Evolutionary conservation across 1,140 invertebrate genomes (phyloP), one percentile per base, ranked within the genome.

Genomic region (Atopsyche davidsoni): DNA sequence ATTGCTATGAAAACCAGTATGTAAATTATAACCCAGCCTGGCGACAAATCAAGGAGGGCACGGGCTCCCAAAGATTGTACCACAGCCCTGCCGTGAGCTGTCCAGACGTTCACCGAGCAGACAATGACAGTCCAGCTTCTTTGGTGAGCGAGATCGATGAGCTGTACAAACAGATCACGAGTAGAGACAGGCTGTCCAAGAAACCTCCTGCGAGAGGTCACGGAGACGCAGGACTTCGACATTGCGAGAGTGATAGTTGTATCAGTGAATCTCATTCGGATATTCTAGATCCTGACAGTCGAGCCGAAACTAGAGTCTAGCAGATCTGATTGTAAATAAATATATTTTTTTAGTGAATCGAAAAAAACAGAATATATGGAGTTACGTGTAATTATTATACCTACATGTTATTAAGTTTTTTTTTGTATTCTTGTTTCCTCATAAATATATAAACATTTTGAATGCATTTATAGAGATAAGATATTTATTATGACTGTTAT

Each of bases 111-210:
- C 71, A 72, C 35, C 57, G 68, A 2, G 64, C 66, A 9, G 51
- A 51, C 24, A 59, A 59, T 22, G 49, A 53, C 35, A 70, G 69
- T 60, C 68, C 69, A 0, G 64, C 67, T 14, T 72, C 72, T 3
- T 75, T 75, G 22, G 64, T 69, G 4, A 77, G 73, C 57, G 76
- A 78, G 39, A 61, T 79, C 18, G 77, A 79, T 51, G 75, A 78
- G 57, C 61, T 79, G 16, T 78, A 79, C 53, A 77, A 77, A 23
- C 75, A 76, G 57, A 78, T 79, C 41, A 73, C 69, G 18, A 69
- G 68, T 59, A 64, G 65, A 31, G 71, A 72, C 32, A n/a, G 41
- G 21, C 46, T 66, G 62, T 49, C 62, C 62, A 3, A 61, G 61
- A 54, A 59, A 60, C 41, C 53, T 46, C 18, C 52, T 62, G 62